phyloP scores from a whole-genome alignment of 2,888 invertebrate genomes.

The Lithophane socia region DNA sequence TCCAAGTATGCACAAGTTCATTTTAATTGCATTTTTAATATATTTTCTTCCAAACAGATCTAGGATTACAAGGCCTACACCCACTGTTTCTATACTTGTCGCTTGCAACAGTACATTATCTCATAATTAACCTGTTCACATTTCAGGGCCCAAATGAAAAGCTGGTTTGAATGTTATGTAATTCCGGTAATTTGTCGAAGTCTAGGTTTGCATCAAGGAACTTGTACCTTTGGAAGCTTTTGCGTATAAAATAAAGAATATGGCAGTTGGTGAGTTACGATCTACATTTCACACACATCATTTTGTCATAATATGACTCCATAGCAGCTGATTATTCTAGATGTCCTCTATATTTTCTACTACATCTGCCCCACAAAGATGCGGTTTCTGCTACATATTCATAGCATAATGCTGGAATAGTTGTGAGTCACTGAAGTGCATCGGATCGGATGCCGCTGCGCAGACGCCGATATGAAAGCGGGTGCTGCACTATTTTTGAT shows the following conservation, averaged over 20 bases:
- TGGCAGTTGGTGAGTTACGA: not conserved
- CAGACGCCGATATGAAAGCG: constrained; percentile 59
- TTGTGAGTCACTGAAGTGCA: constrained; percentile 58
- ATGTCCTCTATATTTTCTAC: constrained; percentile 49
- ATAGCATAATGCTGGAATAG: constrained; percentile 54
- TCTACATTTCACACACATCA: too few species aligned
- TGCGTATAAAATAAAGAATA: not conserved
- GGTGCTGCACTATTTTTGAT: constrained; percentile 54
- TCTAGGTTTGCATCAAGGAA: not conserved
- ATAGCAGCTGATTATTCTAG: constrained; percentile 3
- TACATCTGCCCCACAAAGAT: constrained; percentile 44
- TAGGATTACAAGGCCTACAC: too few species aligned
- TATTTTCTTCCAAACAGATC: too few species aligned
- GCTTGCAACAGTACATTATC: not conserved
- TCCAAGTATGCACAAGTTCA: too few species aligned
- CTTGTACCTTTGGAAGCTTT: not conserved
- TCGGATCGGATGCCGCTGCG: constrained; percentile 59
- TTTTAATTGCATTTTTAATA: too few species aligned
- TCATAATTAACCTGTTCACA: not conserved
- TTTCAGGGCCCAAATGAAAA: not conserved
- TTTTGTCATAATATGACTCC: not conserved
- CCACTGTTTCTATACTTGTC: not conserved
- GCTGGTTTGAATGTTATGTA: not conserved
- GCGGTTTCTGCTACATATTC: constrained; percentile 58
- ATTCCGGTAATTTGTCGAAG: too few species aligned